These are phyloP conservation scores for Caerostris darwini DNA, from an alignment of 1,140 invertebrate genomes.

Conservation along the genomic window DNA sequence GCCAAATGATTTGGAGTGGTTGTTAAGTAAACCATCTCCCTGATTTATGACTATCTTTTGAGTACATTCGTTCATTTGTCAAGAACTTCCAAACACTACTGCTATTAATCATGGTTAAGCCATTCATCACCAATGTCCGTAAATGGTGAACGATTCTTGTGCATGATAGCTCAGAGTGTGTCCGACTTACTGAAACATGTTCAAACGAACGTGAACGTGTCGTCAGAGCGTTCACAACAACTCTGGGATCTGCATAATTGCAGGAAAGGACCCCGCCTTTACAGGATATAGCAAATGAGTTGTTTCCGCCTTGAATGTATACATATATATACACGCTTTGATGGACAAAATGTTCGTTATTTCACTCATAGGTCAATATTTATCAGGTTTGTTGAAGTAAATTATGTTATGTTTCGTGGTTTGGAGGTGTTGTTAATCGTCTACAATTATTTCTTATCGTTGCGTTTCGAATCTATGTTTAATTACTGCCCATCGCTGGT, in stretches of 20 bases:
- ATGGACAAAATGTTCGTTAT: not conserved
- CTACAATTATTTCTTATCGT: not conserved
- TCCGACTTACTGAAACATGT: not conserved
- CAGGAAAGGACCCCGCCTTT: conserved; percentile 4
- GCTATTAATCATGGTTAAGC: conserved; percentile 32
- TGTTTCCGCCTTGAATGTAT: not conserved
- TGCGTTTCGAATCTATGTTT: not conserved
- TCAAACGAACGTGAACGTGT: conserved; percentile 33
- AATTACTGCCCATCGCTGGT: too few relatives aligned
- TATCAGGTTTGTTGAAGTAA: not conserved
- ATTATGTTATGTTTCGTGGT: not conserved
- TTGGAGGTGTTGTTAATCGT: not conserved
- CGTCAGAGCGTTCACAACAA: not conserved
- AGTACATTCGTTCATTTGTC: conserved; percentile 33
- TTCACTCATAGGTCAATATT: not conserved
- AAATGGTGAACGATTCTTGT: not conserved
- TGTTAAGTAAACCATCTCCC: not conserved
- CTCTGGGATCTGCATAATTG: conserved; percentile 45
- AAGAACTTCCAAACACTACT: conserved; percentile 25
- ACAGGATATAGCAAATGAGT: conserved; percentile 42
- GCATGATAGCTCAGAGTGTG: not conserved
- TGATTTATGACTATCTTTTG: conserved; percentile 46
- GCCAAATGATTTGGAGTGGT: not conserved
- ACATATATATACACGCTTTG: not conserved
- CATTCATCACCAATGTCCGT: conserved; percentile 4